Evolutionary conservation across 2,113 vertebrate genomes (phyloP).

Genomic region (Silurus asotus): DNA sequence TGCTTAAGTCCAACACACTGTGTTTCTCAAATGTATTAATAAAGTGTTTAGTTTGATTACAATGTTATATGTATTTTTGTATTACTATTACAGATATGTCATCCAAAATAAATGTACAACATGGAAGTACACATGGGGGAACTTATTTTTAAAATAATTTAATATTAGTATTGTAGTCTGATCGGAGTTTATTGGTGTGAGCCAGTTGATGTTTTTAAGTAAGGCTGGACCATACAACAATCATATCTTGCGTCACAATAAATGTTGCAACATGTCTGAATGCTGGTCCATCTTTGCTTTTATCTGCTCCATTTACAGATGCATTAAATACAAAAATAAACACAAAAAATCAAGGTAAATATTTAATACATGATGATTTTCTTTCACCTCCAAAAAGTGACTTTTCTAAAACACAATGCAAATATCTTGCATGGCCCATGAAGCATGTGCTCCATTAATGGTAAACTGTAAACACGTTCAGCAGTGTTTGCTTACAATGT

Average conservation of each 20-base stretch:
- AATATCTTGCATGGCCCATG: background rate
- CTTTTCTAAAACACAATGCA: background rate
- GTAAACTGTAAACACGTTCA: background rate
- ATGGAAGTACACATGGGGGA: background rate
- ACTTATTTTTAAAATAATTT: slow-evolving; percentile 1
- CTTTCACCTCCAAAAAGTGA: background rate
- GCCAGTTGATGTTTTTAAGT: background rate
- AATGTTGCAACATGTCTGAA: background rate
- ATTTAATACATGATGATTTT: background rate
- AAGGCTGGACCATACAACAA: background rate
- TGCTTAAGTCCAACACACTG: background rate
- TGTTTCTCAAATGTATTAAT: slow-evolving; percentile 23
- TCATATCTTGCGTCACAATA: background rate
- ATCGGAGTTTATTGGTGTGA: background rate
- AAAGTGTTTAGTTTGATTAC: slow-evolving; percentile 4
- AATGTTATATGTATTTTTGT: background rate
- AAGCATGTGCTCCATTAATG: background rate
- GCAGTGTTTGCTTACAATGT: background rate
- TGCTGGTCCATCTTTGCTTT: background rate
- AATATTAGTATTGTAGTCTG: background rate
- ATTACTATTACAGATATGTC: background rate
- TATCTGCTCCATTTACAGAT: background rate
- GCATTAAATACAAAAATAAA: background rate
- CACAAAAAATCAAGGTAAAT: background rate
- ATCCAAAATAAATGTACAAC: slow-evolving; percentile 13